Percentiles rank a stretch among this genome's conserved stretches.
Evolutionary conservation across 2,888 invertebrate genomes (phyloP).

Genomic region (Mesodorylaimus sp.): DNA sequence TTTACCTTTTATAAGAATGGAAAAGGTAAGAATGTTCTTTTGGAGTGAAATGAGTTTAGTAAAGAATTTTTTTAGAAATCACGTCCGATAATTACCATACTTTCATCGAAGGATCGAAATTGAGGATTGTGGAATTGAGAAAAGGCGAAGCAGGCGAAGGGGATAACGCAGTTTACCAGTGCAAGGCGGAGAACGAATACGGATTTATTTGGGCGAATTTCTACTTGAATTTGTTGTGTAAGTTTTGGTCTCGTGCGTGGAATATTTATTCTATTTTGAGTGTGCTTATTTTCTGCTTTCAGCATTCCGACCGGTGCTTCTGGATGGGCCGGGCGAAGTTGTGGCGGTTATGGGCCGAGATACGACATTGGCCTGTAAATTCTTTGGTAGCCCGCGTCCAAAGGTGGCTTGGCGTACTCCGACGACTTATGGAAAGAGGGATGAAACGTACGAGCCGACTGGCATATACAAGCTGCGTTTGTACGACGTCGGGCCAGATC

Average conservation of each 20-base stretch:
- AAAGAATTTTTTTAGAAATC: conserved; percentile 32
- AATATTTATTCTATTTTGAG: not conserved
- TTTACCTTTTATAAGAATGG: conserved; percentile 43
- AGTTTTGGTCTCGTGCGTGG: conserved; percentile 21
- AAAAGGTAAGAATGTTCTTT: conserved; percentile 18
- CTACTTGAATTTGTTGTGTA: conserved; percentile 77
- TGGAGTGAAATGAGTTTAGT: no score
- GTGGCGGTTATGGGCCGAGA: conserved; percentile 61
- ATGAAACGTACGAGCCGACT: not conserved
- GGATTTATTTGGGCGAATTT: conserved; percentile 96
- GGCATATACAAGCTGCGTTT: conserved; percentile 28
- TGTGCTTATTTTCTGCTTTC: no score
- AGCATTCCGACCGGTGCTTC: conserved; percentile 3
- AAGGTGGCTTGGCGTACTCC: conserved; percentile 84
- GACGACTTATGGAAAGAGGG: no score
- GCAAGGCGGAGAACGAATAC: conserved; percentile 90
- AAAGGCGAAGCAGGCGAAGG: conserved; percentile 19
- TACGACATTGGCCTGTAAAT: conserved; percentile 61
- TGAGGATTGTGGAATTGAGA: not conserved
- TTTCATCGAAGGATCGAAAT: not conserved
- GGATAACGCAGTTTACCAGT: conserved; percentile 93
- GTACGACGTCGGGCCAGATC: conserved; percentile 57
- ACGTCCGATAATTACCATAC: conserved; percentile 43
- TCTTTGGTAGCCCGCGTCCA: conserved; percentile 83
- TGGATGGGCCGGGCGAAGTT: conserved; percentile 52